Conservation (phyloP, 2,113 vertebrate genomes). For the Platysternon megacephalum region DNA sequence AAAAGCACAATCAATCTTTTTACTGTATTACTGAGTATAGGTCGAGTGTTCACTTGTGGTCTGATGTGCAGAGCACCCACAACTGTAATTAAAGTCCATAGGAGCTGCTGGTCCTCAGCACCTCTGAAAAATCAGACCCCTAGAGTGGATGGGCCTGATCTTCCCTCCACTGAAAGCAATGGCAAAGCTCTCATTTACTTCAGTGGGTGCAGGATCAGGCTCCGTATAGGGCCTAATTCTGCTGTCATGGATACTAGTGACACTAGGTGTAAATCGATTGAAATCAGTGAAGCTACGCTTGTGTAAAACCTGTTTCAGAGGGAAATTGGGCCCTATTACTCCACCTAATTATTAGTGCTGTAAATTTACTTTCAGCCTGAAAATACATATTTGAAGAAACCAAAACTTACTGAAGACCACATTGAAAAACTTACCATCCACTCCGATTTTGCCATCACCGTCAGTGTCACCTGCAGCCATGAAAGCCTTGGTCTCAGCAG, state of each 20-base stretch:
- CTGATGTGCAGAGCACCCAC: neutral
- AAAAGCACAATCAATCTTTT: neutral
- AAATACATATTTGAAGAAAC: neutral
- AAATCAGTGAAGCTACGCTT: neutral
- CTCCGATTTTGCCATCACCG: conserved; percentile 89
- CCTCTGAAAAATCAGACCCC: neutral
- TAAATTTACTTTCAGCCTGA: neutral
- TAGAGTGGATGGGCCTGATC: neutral
- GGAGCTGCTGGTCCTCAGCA: neutral
- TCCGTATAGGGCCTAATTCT: neutral
- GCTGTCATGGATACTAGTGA: neutral
- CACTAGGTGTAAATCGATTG: neutral
- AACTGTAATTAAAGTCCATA: neutral
- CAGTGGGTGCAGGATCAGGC: neutral
- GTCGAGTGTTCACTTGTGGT: neutral
- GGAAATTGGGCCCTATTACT: neutral
- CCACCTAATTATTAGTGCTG: accelerated
- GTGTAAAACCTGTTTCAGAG: neutral
- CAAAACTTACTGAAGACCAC: neutral
- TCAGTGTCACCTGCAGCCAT: conserved; percentile 85
- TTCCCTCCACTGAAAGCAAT: neutral
- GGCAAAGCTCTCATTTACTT: neutral
- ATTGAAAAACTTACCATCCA: conserved; percentile 77
- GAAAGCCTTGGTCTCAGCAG: conserved; percentile 83
- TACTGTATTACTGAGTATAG: neutral